Percentiles rank a stretch among this genome's conserved stretches.
Conservation (phyloP, 2,113 vertebrate genomes). For the Typhlomys cinereus region DNA sequence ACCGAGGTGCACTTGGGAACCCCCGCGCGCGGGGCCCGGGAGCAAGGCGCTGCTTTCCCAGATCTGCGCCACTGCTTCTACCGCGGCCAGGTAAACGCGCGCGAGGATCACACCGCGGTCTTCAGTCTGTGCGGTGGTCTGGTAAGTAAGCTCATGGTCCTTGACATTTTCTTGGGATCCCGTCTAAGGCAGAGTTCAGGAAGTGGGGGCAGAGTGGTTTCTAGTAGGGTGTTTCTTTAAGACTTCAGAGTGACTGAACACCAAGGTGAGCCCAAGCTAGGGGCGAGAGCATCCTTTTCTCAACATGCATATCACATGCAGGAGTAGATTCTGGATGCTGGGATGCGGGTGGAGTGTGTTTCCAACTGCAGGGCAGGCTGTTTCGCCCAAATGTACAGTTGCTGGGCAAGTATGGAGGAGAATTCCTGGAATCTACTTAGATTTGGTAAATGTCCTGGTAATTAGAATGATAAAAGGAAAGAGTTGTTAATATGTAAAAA, state of each 20-base stretch:
- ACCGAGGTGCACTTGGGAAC: conserved; percentile 89
- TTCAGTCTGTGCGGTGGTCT: conserved; percentile 97
- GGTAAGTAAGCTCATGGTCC: conserved; percentile 86
- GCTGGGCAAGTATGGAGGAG: not conserved
- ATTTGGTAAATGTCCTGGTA: not conserved
- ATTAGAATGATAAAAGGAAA: not conserved
- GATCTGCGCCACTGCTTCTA: conserved; percentile 96
- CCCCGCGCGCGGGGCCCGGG: conserved; percentile 76
- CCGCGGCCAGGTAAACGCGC: conserved; percentile 93
- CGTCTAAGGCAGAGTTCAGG: not conserved
- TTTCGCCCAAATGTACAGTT: not conserved
- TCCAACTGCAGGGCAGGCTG: not conserved
- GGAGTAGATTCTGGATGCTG: not conserved
- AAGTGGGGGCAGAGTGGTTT: not conserved
- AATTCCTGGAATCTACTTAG: not conserved
- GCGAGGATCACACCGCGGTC: conserved; percentile 86
- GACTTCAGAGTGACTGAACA: not conserved
- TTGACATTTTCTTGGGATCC: not conserved
- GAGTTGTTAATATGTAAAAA: not conserved
- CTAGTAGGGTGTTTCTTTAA: not conserved
- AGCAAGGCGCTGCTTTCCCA: conserved; percentile 53
- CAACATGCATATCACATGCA: not conserved
- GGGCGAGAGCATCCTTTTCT: not conserved
- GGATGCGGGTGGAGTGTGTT: not conserved
- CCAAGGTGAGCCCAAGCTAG: not conserved